phyloP scores from a whole-genome alignment of 2,888 invertebrate species.

The Heliconius erato region DNA sequence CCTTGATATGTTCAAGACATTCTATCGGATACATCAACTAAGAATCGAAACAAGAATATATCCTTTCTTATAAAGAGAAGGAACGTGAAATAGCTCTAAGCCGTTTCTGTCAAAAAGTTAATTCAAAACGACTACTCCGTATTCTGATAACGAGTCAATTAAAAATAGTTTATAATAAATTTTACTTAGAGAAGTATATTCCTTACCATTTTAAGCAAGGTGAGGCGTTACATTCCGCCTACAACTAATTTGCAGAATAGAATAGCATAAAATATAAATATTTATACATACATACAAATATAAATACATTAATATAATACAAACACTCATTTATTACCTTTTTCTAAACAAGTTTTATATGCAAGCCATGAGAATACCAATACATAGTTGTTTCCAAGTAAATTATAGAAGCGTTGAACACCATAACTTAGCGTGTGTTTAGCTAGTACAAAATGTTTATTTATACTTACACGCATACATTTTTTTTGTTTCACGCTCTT shows the following conservation, averaged over 20 bases:
- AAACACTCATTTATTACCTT: background rate
- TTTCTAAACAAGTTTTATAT: constrained; percentile 8
- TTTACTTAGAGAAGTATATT: too few species aligned
- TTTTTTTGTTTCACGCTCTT: too few species aligned
- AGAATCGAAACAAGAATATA: background rate
- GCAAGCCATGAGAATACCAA: background rate
- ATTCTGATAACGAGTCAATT: background rate
- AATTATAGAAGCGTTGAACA: constrained; percentile 30
- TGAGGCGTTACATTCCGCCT: too few species aligned
- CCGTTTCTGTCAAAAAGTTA: background rate
- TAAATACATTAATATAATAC: background rate
- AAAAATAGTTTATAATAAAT: background rate
- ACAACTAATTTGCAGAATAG: too few species aligned
- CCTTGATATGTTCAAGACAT: background rate
- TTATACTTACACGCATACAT: too few species aligned
- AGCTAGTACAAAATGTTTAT: background rate
- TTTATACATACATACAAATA: background rate
- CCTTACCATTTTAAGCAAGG: too few species aligned
- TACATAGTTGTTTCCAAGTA: background rate
- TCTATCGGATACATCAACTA: background rate
- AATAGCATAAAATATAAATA: background rate
- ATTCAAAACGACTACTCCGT: background rate
- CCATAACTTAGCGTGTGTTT: constrained; percentile 27
- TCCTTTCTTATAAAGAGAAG: too few species aligned
- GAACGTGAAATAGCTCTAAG: too few species aligned